phyloP scores from a whole-genome alignment of 2,888 invertebrate genomes.

The Cryptus armator region DNA sequence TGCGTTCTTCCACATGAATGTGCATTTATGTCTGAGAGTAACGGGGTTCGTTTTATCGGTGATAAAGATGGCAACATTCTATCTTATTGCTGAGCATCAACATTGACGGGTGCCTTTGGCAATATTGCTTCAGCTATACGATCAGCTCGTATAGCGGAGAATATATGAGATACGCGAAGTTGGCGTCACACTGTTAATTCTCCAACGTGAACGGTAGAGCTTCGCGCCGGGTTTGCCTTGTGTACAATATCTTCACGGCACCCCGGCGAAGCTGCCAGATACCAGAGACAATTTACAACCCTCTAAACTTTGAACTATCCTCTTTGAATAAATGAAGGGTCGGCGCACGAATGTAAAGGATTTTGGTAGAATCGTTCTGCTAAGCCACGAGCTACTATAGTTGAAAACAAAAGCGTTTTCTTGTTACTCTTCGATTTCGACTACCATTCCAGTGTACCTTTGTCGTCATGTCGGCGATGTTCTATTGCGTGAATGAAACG shows the following conservation, averaged over 20 bases:
- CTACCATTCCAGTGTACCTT: neutral
- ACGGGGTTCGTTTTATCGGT: slow-evolving; percentile 52
- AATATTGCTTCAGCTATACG: slow-evolving; percentile 28
- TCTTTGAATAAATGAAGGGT: slow-evolving; percentile 28
- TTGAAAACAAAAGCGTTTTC: slow-evolving; percentile 2
- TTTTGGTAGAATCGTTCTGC: neutral
- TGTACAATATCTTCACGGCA: slow-evolving; percentile 1
- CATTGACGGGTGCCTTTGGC: slow-evolving; percentile 39
- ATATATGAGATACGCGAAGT: slow-evolving; percentile 15
- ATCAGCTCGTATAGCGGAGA: slow-evolving; percentile 10
- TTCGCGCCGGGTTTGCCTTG: slow-evolving; percentile 1
- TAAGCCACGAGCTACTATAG: neutral
- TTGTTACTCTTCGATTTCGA: slow-evolving; percentile 3
- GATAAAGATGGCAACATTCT: slow-evolving; percentile 53
- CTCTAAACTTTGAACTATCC: slow-evolving; percentile 15
- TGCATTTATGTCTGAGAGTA: slow-evolving; percentile 6
- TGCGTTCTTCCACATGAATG: neutral
- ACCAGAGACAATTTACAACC: slow-evolving; percentile 35
- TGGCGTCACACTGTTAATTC: slow-evolving; percentile 2
- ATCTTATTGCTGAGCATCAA: slow-evolving; percentile 44
- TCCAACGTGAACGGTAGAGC: neutral
- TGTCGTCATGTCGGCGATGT: neutral
- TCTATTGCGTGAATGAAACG: neutral
- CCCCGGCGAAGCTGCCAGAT: neutral
- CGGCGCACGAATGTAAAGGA: slow-evolving; percentile 16